Evolutionary conservation across 2,113 vertebrate genomes (phyloP).

Genomic region (Thalassarche chlororhynchos): DNA sequence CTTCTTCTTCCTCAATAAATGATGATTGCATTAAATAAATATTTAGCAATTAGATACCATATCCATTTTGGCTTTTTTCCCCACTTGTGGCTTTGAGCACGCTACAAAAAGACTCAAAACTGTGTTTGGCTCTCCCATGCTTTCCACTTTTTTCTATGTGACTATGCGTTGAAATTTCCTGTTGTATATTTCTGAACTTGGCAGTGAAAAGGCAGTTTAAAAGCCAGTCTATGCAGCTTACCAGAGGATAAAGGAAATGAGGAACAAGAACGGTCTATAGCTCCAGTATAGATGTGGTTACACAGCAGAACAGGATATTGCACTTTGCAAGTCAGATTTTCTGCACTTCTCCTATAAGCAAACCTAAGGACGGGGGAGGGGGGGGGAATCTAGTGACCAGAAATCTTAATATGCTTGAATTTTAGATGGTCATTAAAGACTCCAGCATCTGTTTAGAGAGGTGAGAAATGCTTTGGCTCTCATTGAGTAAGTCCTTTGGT

Average conservation of each 20-base stretch:
- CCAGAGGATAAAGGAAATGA: conserved; percentile 23
- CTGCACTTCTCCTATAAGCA: not conserved
- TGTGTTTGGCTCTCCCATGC: not conserved
- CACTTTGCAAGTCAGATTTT: conserved; percentile 31
- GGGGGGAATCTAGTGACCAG: not conserved
- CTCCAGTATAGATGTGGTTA: not conserved
- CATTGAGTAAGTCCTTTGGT: not conserved
- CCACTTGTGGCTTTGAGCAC: not conserved
- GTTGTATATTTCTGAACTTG: conserved; percentile 10
- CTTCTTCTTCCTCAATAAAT: not conserved
- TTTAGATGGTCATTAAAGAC: not conserved
- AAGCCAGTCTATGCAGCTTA: not conserved
- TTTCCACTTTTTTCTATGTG: not conserved
- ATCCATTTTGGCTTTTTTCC: not conserved
- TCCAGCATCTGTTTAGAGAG: not conserved
- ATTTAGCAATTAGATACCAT: conserved; percentile 9
- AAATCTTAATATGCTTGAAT: not conserved
- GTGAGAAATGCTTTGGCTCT: not conserved
- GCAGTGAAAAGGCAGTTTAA: conserved; percentile 3
- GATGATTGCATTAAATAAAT: conserved; percentile 16
- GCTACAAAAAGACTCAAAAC: not conserved
- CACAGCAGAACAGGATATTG: not conserved
- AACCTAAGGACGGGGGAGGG: not conserved
- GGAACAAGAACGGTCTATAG: not conserved
- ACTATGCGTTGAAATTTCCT: conserved; percentile 30